phyloP scores from a whole-genome alignment of 2,113 vertebrate species.

The Edolisoma coerulescens region DNA sequence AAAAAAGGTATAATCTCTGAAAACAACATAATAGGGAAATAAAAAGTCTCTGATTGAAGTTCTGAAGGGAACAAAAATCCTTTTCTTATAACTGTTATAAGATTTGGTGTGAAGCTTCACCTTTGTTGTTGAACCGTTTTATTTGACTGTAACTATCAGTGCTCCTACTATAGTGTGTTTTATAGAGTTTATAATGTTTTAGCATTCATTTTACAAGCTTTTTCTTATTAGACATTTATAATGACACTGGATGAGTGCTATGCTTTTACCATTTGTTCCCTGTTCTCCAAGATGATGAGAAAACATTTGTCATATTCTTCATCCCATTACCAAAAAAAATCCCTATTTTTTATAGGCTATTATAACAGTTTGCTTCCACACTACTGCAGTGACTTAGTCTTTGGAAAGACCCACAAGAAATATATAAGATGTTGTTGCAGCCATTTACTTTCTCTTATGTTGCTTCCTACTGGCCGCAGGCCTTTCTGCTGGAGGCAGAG shows the following conservation, averaged over 20 bases:
- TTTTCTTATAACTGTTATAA: background rate
- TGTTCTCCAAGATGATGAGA: background rate
- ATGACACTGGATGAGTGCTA: background rate
- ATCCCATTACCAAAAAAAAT: background rate
- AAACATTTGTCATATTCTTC: background rate
- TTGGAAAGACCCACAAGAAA: background rate
- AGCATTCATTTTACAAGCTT: background rate
- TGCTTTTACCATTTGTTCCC: background rate
- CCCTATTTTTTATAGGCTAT: background rate
- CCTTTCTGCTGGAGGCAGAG: background rate
- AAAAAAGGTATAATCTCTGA: background rate
- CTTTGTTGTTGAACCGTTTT: background rate
- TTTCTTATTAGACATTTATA: background rate
- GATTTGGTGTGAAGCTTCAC: slow-evolving; percentile 35
- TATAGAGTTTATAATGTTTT: background rate
- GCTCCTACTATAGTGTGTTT: slow-evolving; percentile 32
- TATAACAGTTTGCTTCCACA: background rate
- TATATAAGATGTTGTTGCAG: fast-evolving
- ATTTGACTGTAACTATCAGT: slow-evolving; percentile 34
- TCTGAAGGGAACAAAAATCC: background rate
- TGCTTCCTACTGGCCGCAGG: background rate
- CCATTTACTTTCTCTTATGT: background rate
- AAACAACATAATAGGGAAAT: background rate
- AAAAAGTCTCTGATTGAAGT: background rate
- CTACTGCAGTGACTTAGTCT: background rate